Conservation (phyloP, 1,140 invertebrate species). For the Drosophila micromelanica region DNA sequence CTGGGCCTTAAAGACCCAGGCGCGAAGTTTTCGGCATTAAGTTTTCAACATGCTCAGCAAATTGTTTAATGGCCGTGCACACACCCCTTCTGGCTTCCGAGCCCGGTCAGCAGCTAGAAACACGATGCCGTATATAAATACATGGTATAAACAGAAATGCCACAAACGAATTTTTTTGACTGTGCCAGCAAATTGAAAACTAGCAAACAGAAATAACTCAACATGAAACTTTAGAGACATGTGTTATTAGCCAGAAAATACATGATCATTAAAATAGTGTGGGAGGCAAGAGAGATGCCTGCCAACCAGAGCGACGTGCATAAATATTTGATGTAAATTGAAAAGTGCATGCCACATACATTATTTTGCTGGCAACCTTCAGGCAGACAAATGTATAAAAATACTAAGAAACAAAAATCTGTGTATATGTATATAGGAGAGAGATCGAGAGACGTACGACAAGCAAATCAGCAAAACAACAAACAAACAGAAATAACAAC, state of each 20-base stretch:
- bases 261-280: conserved; percentile 28
- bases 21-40: conserved; percentile 56
- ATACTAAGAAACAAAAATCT: neutral
- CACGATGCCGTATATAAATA: conserved; percentile 13
- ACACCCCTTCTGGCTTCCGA: neutral
- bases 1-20: conserved; percentile 29
- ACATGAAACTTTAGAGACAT: conserved; percentile 64
- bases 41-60: conserved; percentile 57
- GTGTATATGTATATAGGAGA: neutral
- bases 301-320: conserved; percentile 19
- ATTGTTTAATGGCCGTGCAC: conserved; percentile 48
- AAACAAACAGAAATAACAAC: conserved; percentile 37
- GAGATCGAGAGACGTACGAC: conserved; percentile 17
- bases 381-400: conserved; percentile 18
- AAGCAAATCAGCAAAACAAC: conserved; percentile 57
- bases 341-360: conserved; percentile 44
- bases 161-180: conserved; percentile 37
- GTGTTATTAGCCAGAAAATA: conserved; percentile 56
- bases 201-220: conserved; percentile 60
- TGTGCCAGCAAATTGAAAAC: conserved; percentile 60
- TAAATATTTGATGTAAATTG: conserved; percentile 56
- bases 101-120: conserved; percentile 5
- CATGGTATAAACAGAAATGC: conserved; percentile 32
- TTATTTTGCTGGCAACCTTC: conserved; percentile 24
- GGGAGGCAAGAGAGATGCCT: conserved; percentile 7